Evolutionary conservation across 2,797 vertebrate genomes (phyloP), one percentile per base, ranked within the genome.

Genomic region (Lutjanus campechanus): DNA sequence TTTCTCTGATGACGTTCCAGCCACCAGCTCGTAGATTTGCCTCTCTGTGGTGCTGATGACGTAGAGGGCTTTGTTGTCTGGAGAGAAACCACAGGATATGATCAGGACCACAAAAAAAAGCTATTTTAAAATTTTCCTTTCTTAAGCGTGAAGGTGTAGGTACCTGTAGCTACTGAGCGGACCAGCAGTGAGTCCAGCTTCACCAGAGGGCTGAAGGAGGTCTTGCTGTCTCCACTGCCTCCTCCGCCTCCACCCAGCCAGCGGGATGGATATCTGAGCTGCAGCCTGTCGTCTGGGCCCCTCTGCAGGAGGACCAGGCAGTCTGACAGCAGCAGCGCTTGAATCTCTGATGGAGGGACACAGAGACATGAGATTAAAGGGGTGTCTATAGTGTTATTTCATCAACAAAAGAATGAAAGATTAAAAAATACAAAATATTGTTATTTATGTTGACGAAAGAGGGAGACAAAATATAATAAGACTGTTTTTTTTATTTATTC

Each of bases 21-120:
- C 97, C 58, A 96, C 97, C 91, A 99, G 94, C 81, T 99, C 98
- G 0, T 99, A 99, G 90, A 99, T 99, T 91, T 98, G 98, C 0
- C 96, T 96, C n/a, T 99, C 97, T 0, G 97, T 98, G 0, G 98
- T 96, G 95, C 98, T 98, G 94, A 99, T 97, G 86, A 98, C 94
- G 81, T 99, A 99, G 49, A 99, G 96, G 0, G 98, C 98, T 60
- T 96, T 96, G 62, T 97, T 97, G 80, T 99, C 98, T 99, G 91
- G 8, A 19, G 61, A 54, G 12, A 79, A 65, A 74, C 2, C 3
- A 60, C 19, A 29, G 2, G 15, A 13, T 58, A 8, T 9, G 0
- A 66, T 19, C 19, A 1, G 15, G 8, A 7, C 6, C 17, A 29
- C 4, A 19, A 36, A 1, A 4, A 1, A 5, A 1, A 20, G 25